Evolutionary conservation across 37 sponge, comb jelly and placozoan species (phyloP).

Genomic region (Spongia lamella): DNA sequence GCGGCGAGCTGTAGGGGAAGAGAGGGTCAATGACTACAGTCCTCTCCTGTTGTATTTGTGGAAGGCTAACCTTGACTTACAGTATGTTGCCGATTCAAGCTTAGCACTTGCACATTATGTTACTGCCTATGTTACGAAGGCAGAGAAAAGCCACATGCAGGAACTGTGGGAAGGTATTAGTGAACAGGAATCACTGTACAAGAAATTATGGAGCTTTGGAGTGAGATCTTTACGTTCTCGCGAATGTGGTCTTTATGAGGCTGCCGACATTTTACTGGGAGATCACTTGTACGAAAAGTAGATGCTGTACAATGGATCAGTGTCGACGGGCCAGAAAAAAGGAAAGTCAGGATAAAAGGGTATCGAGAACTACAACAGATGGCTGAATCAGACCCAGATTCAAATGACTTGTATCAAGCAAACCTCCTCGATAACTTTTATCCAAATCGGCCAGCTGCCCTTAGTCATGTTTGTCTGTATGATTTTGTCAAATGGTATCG

Average conservation of each 20-base stretch:
- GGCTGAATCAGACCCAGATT: neutral
- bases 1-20: neutral
- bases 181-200: neutral
- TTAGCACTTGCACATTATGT: slow-evolving; percentile 53
- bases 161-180: slow-evolving; percentile 38
- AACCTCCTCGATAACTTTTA: slow-evolving; percentile 35
- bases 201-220: slow-evolving; percentile 13
- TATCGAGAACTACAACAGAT: neutral
- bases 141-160: slow-evolving; percentile 45
- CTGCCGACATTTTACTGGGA: slow-evolving; percentile 9
- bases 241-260: slow-evolving; percentile 16
- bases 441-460: slow-evolving; percentile 29
- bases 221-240: neutral
- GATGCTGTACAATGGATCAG: slow-evolving; percentile 33
- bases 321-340: slow-evolving; percentile 18
- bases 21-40: slow-evolving; percentile 47
- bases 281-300: slow-evolving; percentile 32
- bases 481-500: neutral
- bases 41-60: slow-evolving; percentile 49
- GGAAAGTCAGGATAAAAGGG: slow-evolving; percentile 13
- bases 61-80: slow-evolving; percentile 63
- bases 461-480: no score
- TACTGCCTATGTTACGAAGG: slow-evolving; percentile 46
- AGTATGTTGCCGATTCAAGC: slow-evolving; percentile 40
- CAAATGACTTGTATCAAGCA: slow-evolving; percentile 17